Evolutionary conservation across 2,797 vertebrate genomes (phyloP), one percentile per base, ranked within the genome.

Genomic region (Characodon lateralis): DNA sequence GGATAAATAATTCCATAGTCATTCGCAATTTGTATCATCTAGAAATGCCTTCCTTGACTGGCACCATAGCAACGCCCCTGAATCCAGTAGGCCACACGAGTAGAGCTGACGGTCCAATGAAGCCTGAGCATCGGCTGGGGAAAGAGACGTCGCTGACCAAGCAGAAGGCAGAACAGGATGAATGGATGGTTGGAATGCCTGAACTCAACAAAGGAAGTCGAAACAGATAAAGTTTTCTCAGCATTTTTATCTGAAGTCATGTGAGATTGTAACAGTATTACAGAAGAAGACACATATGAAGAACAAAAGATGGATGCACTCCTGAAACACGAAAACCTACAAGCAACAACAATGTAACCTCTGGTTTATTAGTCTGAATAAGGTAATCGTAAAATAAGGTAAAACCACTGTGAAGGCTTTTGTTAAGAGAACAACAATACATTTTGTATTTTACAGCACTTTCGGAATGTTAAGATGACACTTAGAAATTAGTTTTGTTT

Each of bases 171-270:
- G 6, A 46, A 46, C 2, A 6, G 63, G 31, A 65, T 65, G 35
- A 18, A 39, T 65, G 18, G 35, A 55, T 55, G 53, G 53, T 41
- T 41, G 35, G 35, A 66, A 22, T 39, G 22, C 9, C 20, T 66
- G 35, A 24, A 24, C 31, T 66, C 20, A 66, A 78, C 74, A 46
- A 78, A 83, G 12, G 22, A 73, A 28, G 22, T 58, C 72, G 46
- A 41, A 77, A 76, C 77, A 24, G 77, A 26, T 48, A 24, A 77
- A 76, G 9, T 41, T 81, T 80, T 51, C 71, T 83, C 78, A 86
- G 66, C 48, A 56, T 55, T 81, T 87, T 89, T 86, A 88, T 90
- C 69, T 71, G 76, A 83, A 79, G 78, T 86, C 76, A 78, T 73
- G 75, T 83, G 61, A 88, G 78, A 86, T 77, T 83, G 82, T 82